Evolutionary conservation across 1,140 invertebrate species (phyloP).

Genomic region (Drosophila sp.): DNA sequence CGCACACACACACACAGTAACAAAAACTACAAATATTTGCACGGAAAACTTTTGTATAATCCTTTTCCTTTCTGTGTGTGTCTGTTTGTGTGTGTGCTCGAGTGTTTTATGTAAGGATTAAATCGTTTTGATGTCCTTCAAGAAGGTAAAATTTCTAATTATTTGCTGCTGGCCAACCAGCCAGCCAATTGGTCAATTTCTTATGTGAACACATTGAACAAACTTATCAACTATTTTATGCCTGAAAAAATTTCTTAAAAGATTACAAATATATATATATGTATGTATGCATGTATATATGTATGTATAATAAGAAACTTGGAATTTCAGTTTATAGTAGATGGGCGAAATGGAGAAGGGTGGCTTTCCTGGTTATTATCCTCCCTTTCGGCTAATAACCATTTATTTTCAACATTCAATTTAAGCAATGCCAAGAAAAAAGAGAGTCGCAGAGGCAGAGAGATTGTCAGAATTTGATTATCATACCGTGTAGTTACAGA

Average conservation of each 20-base stretch:
- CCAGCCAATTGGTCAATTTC: constrained; percentile 79
- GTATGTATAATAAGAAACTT: constrained; percentile 9
- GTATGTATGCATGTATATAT: background rate
- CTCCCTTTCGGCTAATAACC: constrained; percentile 17
- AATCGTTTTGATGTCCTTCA: constrained; percentile 75
- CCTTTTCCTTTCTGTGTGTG: constrained; percentile 46
- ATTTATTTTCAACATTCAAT: constrained; percentile 53
- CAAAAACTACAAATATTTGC: constrained; percentile 74
- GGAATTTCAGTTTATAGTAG: constrained; percentile 5
- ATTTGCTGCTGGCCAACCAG: constrained; percentile 51
- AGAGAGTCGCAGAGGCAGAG: background rate
- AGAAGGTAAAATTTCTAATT: constrained; percentile 55
- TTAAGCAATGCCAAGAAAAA: constrained; percentile 19
- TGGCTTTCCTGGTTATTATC: background rate
- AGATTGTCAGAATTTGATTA: constrained; percentile 18
- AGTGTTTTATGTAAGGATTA: constrained; percentile 55
- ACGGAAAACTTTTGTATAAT: constrained; percentile 66
- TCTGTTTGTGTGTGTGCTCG: constrained; percentile 7
- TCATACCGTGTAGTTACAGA: background rate
- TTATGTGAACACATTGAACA: constrained; percentile 55
- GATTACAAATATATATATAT: background rate
- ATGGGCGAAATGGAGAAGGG: constrained; percentile 2
- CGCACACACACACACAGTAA: constrained; percentile 9
- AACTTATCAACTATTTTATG: constrained; percentile 51
- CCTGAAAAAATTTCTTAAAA: constrained; percentile 13